These are phyloP conservation scores for Hystrix cristata DNA, from an alignment of 2,113 vertebrate species.

Conservation along the genomic window DNA sequence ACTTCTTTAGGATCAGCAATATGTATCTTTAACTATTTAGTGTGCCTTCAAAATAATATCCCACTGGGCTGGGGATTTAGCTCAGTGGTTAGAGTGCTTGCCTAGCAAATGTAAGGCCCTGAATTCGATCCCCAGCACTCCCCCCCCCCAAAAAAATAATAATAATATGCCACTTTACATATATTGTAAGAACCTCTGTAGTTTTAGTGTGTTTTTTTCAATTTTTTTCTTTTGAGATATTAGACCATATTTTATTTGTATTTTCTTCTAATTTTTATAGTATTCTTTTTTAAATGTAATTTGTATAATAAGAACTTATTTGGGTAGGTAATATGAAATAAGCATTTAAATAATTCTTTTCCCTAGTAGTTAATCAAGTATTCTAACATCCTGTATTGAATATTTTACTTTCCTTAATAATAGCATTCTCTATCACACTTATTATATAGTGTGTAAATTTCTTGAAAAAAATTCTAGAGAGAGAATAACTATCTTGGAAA, in stretches of 20 bases:
- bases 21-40: not conserved
- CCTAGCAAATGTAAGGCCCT: too few relatives aligned
- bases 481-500: not conserved
- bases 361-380: not conserved
- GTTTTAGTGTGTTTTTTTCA: not conserved
- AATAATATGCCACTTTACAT: not conserved
- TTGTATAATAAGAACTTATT: not conserved
- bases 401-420: not conserved
- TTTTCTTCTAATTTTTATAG: constrained; percentile 48
- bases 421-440: not conserved
- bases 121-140: too few relatives aligned
- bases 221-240: not conserved
- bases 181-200: not conserved
- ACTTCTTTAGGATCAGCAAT: not conserved
- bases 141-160: too few relatives aligned
- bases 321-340: constrained; percentile 2
- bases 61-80: not conserved
- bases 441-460: not conserved
- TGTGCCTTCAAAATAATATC: constrained; percentile 29
- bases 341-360: constrained; percentile 44
- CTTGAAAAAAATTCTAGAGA: not conserved
- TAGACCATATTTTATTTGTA: constrained; percentile 4
- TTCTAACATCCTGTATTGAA: not conserved
- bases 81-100: too few relatives aligned
- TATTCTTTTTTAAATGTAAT: constrained; percentile 30